Evolutionary conservation across 2,797 vertebrate species (phyloP).

Genomic region (Micropoecilia bifurca): DNA sequence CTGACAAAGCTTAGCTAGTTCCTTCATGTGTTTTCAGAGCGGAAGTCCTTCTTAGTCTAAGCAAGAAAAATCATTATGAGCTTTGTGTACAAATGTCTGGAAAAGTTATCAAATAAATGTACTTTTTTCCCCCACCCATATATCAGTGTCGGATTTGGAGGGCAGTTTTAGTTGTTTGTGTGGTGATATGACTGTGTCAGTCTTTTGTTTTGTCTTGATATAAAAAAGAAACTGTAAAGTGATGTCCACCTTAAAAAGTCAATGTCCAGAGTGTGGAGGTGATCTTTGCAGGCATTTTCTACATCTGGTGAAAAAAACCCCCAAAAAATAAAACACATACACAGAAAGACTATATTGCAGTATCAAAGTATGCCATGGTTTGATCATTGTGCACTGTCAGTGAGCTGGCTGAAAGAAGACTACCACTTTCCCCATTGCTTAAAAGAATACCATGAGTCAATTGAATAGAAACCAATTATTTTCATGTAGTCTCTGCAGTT

Average conservation of each 20-base stretch:
- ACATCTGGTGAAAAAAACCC: not conserved
- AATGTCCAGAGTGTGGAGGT: not conserved
- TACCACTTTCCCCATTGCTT: not conserved
- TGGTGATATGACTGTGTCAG: not conserved
- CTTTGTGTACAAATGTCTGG: not conserved
- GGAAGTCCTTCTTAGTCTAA: not conserved
- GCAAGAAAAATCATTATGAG: not conserved
- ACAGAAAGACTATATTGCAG: not conserved
- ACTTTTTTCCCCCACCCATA: not conserved
- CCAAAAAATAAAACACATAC: no score
- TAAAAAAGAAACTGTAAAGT: no score
- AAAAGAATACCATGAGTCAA: not conserved
- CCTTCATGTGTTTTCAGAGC: not conserved
- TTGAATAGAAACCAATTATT: not conserved
- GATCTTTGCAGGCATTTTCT: not conserved
- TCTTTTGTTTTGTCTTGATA: not conserved
- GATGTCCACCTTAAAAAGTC: not conserved
- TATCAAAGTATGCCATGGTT: not conserved
- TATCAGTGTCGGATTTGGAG: not conserved
- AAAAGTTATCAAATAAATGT: not conserved
- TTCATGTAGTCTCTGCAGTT: not conserved
- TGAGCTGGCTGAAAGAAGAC: not conserved
- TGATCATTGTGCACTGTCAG: not conserved
- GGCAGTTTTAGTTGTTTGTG: no score
- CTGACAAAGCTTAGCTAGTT: not conserved